Evolutionary conservation across 2,797 vertebrate species (phyloP).

Genomic region (Arnoldichthys spilopterus): DNA sequence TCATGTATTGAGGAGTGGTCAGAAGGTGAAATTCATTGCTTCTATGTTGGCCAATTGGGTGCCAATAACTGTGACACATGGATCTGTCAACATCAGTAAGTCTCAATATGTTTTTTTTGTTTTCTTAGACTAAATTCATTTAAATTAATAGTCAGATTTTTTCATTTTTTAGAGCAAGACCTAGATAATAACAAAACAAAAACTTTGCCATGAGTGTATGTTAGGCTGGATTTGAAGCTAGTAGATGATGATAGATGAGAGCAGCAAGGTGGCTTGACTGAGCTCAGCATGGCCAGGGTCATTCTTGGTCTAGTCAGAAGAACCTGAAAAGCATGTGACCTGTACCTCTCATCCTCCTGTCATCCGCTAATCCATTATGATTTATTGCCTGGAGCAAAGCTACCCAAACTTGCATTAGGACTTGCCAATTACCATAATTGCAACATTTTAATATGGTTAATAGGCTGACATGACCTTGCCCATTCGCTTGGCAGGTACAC

Average conservation of each 20-base stretch:
- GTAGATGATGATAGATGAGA: constrained; percentile 34
- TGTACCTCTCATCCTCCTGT: constrained; percentile 70
- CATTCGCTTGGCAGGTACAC: constrained; percentile 77
- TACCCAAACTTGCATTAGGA: constrained; percentile 82
- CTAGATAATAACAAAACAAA: too few species aligned
- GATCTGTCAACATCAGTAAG: too few species aligned
- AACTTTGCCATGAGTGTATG: background rate
- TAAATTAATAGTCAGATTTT: too few species aligned
- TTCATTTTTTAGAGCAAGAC: too few species aligned
- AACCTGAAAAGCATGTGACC: constrained; percentile 60
- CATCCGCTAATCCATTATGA: constrained; percentile 81
- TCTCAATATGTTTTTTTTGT: too few species aligned
- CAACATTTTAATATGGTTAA: constrained; percentile 83
- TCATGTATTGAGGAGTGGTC: background rate
- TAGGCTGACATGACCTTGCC: constrained; percentile 84
- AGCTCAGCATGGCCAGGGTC: constrained; percentile 37
- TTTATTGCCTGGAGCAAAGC: constrained; percentile 79
- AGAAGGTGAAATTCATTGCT: too few species aligned
- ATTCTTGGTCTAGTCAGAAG: constrained; percentile 53
- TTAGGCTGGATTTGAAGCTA: background rate
- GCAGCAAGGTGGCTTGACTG: constrained; percentile 34
- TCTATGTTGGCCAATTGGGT: too few species aligned
- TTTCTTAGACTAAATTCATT: too few species aligned
- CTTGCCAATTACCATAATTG: constrained; percentile 83
- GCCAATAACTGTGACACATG: too few species aligned